These are phyloP conservation scores for Pomatostomus ruficeps DNA, from an alignment of 2,113 vertebrate genomes.

Conservation along the genomic window DNA sequence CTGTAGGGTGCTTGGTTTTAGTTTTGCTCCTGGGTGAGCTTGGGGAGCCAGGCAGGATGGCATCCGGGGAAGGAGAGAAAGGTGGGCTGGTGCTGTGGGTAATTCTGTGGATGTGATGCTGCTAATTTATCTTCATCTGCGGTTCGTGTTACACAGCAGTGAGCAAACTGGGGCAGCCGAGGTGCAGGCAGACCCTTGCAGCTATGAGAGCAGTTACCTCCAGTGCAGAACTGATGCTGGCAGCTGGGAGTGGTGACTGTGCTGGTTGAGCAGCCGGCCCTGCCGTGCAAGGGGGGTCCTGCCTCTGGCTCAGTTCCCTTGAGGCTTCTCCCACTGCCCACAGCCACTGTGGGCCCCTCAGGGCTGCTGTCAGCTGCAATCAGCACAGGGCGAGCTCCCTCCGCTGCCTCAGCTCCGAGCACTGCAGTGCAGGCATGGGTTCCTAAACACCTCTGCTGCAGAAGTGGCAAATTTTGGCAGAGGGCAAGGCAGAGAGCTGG, in stretches of 20 bases:
- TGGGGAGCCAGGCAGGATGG: fast-evolving
- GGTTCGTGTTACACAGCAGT: neutral
- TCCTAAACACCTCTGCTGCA: neutral
- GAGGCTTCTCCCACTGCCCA: neutral
- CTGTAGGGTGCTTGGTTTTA: neutral
- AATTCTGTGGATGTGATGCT: neutral
- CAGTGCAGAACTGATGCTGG: neutral
- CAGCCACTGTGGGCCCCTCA: fast-evolving
- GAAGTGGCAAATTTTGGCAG: neutral
- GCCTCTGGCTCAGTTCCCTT: neutral
- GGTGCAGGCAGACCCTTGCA: neutral
- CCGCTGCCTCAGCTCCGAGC: neutral
- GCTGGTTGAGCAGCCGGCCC: neutral
- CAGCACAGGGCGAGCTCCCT: neutral
- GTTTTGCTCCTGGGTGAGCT: neutral
- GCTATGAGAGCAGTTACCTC: fast-evolving
- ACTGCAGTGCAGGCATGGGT: fast-evolving
- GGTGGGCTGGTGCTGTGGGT: neutral
- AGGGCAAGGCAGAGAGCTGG: neutral
- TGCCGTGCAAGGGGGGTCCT: neutral
- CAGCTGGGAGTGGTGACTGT: neutral
- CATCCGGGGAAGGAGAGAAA: neutral
- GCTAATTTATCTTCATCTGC: neutral
- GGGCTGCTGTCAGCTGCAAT: neutral
- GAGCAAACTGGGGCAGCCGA: neutral